phyloP scores from a whole-genome alignment of 2,888 invertebrate species.

The Gari tellinella region DNA sequence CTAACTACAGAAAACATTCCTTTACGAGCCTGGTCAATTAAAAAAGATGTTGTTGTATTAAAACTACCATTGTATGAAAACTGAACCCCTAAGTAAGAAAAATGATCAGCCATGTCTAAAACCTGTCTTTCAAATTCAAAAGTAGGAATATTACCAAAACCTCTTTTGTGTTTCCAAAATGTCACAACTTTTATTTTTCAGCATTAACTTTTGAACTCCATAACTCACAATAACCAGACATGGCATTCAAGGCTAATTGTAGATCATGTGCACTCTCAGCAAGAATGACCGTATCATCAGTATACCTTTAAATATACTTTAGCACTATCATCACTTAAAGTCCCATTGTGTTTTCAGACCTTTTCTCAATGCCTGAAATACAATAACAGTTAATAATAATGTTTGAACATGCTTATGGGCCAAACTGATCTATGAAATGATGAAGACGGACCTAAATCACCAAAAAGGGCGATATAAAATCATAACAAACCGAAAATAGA shows the following conservation, averaged over 20 bases:
- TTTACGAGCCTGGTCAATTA: constrained; percentile 9
- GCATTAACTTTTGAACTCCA: background rate
- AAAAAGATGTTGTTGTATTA: background rate
- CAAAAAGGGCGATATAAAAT: too few relatives aligned
- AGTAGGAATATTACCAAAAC: background rate
- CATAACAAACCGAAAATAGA: too few relatives aligned
- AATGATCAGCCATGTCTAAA: constrained; percentile 6
- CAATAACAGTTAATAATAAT: too few relatives aligned
- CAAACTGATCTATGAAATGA: too few relatives aligned
- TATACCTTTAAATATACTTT: too few relatives aligned
- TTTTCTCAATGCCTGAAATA: too few relatives aligned
- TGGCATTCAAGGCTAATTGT: constrained; percentile 1
- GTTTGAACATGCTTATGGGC: too few relatives aligned
- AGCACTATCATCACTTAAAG: too few relatives aligned
- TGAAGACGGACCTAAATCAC: too few relatives aligned
- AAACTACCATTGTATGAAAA: constrained; percentile 4
- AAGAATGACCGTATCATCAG: background rate
- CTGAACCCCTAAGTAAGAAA: constrained; percentile 1
- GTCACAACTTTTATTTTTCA: constrained; percentile 6
- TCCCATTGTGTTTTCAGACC: too few relatives aligned
- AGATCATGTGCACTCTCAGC: background rate
- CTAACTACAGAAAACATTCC: constrained; percentile 11
- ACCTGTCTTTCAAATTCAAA: constrained; percentile 1
- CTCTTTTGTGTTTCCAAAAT: constrained; percentile 2
- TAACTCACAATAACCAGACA: background rate